Evolutionary conservation across 2,113 vertebrate species (phyloP).

Genomic region (Pyrgilauda ruficollis): DNA sequence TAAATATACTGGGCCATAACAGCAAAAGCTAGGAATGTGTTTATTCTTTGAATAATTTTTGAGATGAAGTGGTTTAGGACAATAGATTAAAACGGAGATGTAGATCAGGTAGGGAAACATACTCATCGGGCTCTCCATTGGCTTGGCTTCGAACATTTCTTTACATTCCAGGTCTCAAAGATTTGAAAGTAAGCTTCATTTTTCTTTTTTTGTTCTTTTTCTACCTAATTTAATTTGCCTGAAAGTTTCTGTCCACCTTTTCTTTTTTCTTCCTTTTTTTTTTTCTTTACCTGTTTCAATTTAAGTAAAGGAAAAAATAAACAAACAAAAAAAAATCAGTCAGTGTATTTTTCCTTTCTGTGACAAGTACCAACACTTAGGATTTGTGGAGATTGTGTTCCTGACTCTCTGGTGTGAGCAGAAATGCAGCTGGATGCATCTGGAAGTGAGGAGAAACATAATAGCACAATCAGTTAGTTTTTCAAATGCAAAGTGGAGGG

Average conservation of each 20-base stretch:
- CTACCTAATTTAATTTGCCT: background rate
- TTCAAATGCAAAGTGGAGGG: constrained; percentile 17
- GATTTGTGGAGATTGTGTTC: background rate
- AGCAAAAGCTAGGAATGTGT: constrained; percentile 9
- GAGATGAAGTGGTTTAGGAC: constrained; percentile 28
- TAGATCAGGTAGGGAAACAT: background rate
- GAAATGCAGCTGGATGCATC: background rate
- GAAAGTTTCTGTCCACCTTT: background rate
- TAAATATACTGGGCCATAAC: constrained; percentile 40
- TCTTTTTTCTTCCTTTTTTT: background rate
- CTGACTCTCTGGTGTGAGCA: background rate
- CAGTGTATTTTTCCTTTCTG: background rate
- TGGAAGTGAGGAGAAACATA: background rate
- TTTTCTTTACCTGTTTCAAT: background rate
- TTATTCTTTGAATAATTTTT: constrained; percentile 46
- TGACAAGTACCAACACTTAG: background rate
- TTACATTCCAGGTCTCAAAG: background rate
- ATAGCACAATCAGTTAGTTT: background rate
- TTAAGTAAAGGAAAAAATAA: background rate
- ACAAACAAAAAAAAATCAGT: background rate
- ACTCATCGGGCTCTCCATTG: background rate
- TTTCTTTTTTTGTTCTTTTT: background rate
- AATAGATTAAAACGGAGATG: constrained; percentile 3
- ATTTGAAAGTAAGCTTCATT: background rate
- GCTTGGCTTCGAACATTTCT: background rate